These are phyloP conservation scores for Lethenteron reissneri DNA, from an alignment of 2,113 vertebrate species.

Conservation along the genomic window DNA sequence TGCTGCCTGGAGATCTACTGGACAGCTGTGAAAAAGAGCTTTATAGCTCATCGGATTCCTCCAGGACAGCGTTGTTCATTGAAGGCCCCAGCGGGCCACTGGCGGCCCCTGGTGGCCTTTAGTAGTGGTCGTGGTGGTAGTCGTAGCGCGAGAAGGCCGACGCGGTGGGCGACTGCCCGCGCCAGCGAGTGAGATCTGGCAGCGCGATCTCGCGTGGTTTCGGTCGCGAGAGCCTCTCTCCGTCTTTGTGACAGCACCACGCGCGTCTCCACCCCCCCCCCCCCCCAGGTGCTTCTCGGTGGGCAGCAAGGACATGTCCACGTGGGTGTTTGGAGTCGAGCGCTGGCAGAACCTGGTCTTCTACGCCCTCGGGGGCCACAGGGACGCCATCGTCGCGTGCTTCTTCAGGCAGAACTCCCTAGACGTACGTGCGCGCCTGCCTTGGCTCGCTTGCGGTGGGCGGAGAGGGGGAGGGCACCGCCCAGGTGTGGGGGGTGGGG, in stretches of 20 bases:
- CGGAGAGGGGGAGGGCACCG: neutral
- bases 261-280: neutral
- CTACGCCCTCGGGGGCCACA: slow-evolving; percentile 74
- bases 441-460: neutral
- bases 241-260: neutral
- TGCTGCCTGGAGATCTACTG: no score
- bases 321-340: slow-evolving; percentile 83
- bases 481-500: neutral
- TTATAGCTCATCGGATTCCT: no score
- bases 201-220: neutral
- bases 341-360: slow-evolving; percentile 85
- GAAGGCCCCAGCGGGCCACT: no score
- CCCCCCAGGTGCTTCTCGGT: slow-evolving; percentile 57
- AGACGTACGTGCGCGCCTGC: slow-evolving; percentile 38
- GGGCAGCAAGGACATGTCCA: slow-evolving; percentile 85
- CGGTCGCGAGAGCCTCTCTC: neutral
- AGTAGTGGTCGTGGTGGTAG: no score
- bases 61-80: no score
- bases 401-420: slow-evolving; percentile 76
- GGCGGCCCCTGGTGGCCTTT: no score
- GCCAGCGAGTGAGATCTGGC: neutral
- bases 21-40: no score
- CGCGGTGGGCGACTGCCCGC: no score
- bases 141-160: no score
- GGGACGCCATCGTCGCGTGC: slow-evolving; percentile 58